A percentile compares a stretch with the other conserved stretches of the same genome.
phyloP scores from a whole-genome alignment of 1,140 invertebrate species.

The Polyergus mexicanus region DNA sequence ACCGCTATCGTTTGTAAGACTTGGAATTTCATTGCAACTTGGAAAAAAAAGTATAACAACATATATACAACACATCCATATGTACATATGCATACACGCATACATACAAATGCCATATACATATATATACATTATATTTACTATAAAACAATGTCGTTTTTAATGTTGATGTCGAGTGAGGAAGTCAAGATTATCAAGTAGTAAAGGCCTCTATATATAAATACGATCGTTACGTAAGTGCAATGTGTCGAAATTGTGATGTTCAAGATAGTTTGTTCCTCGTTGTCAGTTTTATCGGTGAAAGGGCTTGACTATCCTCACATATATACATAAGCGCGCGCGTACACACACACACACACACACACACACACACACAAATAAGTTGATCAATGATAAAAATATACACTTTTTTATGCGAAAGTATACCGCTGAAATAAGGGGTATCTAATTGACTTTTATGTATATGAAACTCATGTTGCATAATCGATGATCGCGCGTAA shows the following conservation, averaged over 20 bases:
- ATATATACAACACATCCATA: conserved; percentile 20
- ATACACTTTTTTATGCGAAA: conserved; percentile 61
- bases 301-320: conserved; percentile 2
- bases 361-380: not conserved
- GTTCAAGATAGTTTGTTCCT: not conserved
- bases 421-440: conserved; percentile 39
- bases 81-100: not conserved
- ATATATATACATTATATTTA: conserved; percentile 50
- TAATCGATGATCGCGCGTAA: conserved; percentile 22
- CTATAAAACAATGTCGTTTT: conserved; percentile 70
- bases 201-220: conserved; percentile 15
- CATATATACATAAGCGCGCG: not conserved
- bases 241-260: conserved; percentile 25
- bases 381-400: conserved; percentile 31
- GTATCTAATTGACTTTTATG: conserved; percentile 34
- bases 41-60: conserved; percentile 53
- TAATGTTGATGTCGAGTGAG: conserved; percentile 61
- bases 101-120: conserved; percentile 19
- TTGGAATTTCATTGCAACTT: conserved; percentile 48
- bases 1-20: conserved; percentile 12
- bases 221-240: conserved; percentile 14
- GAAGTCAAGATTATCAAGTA: conserved; percentile 29
- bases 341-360: not conserved
- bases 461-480: conserved; percentile 25
- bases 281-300: conserved; percentile 16